Evolutionary conservation across 2,113 vertebrate species (phyloP).

Genomic region (Pluvianellus socialis): DNA sequence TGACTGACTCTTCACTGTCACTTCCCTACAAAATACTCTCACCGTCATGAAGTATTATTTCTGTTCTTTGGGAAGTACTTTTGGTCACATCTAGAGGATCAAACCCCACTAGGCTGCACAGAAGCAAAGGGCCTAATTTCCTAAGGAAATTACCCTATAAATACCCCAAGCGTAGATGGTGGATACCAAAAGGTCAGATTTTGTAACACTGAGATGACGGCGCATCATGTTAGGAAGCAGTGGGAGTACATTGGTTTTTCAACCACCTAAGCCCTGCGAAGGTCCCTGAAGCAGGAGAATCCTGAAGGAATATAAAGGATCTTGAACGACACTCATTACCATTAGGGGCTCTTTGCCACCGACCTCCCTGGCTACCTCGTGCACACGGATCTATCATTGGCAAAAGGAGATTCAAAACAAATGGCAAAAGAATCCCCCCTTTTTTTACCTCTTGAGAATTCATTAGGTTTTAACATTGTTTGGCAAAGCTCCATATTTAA

Average conservation of each 20-base stretch:
- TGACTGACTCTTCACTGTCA: background rate
- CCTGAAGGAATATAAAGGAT: background rate
- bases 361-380: background rate
- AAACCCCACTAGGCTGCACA: background rate
- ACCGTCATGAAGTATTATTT: background rate
- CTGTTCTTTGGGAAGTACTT: background rate
- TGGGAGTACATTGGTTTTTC: background rate
- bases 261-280: background rate
- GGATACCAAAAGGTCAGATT: background rate
- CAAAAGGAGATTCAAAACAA: background rate
- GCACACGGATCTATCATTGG: background rate
- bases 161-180: background rate
- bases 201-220: background rate
- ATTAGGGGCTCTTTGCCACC: background rate
- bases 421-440: background rate
- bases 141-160: background rate
- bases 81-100: background rate
- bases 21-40: background rate
- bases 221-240: background rate
- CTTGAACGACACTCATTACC: background rate
- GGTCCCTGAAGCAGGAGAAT: background rate
- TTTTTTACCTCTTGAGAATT: background rate
- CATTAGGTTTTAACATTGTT: background rate
- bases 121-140: background rate
- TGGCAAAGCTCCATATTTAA: background rate